Base-by-base conservation (phyloP, 2,797 vertebrate species). In the Sebastiscus albofasciatus region DNA sequence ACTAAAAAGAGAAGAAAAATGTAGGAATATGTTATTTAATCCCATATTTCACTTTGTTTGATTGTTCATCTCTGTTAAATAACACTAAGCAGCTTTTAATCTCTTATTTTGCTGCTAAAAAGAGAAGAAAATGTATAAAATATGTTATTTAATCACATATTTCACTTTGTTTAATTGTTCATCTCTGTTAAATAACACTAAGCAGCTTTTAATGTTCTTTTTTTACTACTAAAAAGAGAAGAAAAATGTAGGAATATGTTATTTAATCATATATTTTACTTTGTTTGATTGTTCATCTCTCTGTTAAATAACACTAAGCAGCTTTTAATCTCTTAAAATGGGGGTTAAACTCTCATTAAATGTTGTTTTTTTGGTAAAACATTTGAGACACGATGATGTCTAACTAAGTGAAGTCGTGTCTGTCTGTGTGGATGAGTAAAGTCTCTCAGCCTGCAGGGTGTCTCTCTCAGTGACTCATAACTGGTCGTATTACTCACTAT, bases 391-490 rank as follows among this genome's bases (percentile, higher is more conserved):
- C 14, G n/a, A 11, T 8, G 60, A 24, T 27, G 9, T 31, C 3
- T 6, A 46, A 31, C 34, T 7, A 27, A n/a, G 6, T 8, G 27
- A 31, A 39, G 39, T 46, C 16, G 16, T 27, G 3, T n/a, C 52
- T 4, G 6, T 58, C 60, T 79, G 73, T 24, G 14, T 36, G 64
- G 79, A 82, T 81, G 87, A 92, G 81, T 82, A 75, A 85, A 84
- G 85, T 74, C 39, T 82, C 4, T 18, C 42, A 77, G 73, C 6
- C 80, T 66, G 77, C 70, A 65, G 64, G 42, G 60, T 5, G 55
- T 82, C 79, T 39, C 67, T 67, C 10, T 5, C 39, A 16, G 36
- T 92, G 87, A 91, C 14, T 92, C 91, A 92, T n/a, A 10, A 10
- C 27, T 56, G 34, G 31, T 74, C 1, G 18, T 39, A 76, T 54